These are phyloP conservation scores for Anthopleura xanthogrammica DNA, from an alignment of 92 coral and sea anemone species.

Conservation along the genomic window DNA sequence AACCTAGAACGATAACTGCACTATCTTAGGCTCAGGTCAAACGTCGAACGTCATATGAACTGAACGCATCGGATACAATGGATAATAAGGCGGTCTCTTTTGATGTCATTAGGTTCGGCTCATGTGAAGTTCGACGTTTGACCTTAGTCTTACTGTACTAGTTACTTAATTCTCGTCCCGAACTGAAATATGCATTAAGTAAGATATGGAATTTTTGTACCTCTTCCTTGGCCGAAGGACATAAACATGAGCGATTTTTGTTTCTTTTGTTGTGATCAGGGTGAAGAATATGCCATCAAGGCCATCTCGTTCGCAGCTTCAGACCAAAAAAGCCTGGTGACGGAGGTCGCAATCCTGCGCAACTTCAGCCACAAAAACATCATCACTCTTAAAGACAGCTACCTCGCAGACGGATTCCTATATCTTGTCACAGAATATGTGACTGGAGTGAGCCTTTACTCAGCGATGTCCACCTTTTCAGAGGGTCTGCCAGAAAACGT, in stretches of 20 bases:
- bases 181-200: too few relatives aligned
- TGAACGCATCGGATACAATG: too few relatives aligned
- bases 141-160: background rate
- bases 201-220: too few relatives aligned
- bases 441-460: background rate
- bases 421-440: background rate
- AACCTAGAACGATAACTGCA: too few relatives aligned
- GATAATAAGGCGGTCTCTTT: too few relatives aligned
- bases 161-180: too few relatives aligned
- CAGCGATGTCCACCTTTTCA: background rate
- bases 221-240: too few relatives aligned
- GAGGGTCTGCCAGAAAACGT: background rate
- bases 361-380: background rate
- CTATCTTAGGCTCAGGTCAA: too few relatives aligned
- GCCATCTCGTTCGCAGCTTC: background rate
- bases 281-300: slow-evolving; percentile 1
- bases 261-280: background rate
- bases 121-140: too few relatives aligned
- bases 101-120: too few relatives aligned
- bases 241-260: background rate
- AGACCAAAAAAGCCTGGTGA: background rate
- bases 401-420: background rate
- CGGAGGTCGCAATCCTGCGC: background rate
- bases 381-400: background rate
- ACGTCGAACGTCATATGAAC: too few relatives aligned